Evolutionary conservation across 2,113 vertebrate species (phyloP), one percentile per base, ranked within the genome.

Genomic region (Cavia aperea): DNA sequence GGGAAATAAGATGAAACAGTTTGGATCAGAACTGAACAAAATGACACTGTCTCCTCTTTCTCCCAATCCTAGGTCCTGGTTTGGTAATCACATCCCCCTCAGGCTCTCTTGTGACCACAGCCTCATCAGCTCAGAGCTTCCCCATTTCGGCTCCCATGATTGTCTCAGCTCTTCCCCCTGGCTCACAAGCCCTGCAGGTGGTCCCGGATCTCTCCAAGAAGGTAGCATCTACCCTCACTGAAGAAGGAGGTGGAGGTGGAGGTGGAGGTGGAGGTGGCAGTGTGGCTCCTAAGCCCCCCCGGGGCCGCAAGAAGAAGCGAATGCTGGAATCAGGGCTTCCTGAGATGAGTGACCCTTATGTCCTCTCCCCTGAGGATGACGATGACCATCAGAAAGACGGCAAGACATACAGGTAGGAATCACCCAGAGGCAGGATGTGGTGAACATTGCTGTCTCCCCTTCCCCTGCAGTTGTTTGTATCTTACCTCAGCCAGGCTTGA

Each of bases 131-230:
- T 96, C 98, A 98, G 97, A 98, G 98, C 86, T 99, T 99, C 91
- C 98, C 99, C 94, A 98, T 99, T 95, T 98, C 98, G 15, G 98
- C 98, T 95, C 98, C 99, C 95, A 99, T 99, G 99, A 99, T 99
- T 95, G 99, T 99, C 96, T 99, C 99, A 86, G 98, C 99, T 0
- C 97, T 99, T 87, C 98, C 98, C 95, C 98, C 98, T 84, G 98
- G 98, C 96, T 98, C 98, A 94, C 98, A 98, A 97, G 97, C 98
- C 96, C 98, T 98, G 39, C 98, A 98, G 97, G 98, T 98, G 93
- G 97, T 98, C 95, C 98, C 98, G 56, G 98, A 98, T 93, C 97
- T 98, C 90, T 97, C 98, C 87, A 98, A 98, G 96, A 98, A 98
- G 96, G 97, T 98, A 84, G 95, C 97, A 54, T 63, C 97, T 4